Base-by-base conservation (phyloP, 2,113 vertebrate species). In the Ceratotherium simum region DNA sequence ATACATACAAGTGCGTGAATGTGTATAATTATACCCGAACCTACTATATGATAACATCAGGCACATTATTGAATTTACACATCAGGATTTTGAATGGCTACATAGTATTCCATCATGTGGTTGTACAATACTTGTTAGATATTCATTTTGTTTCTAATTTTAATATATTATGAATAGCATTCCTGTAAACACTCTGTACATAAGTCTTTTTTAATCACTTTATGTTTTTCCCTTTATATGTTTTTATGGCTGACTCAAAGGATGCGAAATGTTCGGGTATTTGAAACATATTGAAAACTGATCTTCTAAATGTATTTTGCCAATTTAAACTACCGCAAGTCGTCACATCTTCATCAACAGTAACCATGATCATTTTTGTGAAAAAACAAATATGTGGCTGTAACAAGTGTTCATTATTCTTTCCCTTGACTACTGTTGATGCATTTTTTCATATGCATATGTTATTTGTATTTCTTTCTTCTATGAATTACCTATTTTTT, bases 191-290 rank as follows among this genome's bases (percentile, higher is more conserved):
- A 67, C 60, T 88, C 13, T 58, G 2, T 29, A n/a, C 14, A 92
- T 20, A 48, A 36, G 48, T 36, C 31, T 33, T 65, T 48, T 79
- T 67, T 42, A 56, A 62, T 64, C 60, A 8, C 21, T 69, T 91
- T 18, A n/a, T 29, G 64, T n/a, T 80, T 64, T 72, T 64, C 51
- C 8, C 27, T 42, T 58, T 29, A 8, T 46, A 27, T 39, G 27
- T 70, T 90, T 69, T 90, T 84, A 90, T 69, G 76, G 56, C 16
- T 85, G 42, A 70, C 36, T 85, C n/a, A 79, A 90, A 90, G 14
- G 54, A 70, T 46, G n/a, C 54, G 42, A 51, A 72, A 18, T 56
- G 9, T 73, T 82, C 36, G 65, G 17, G 6, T 51, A 70, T 39
- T 42, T 85, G 72, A 90, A 78, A 76, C 25, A 51, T 67, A 67